Base-by-base conservation (phyloP, 2,888 invertebrate species). In the Cheilosia vulpina region DNA sequence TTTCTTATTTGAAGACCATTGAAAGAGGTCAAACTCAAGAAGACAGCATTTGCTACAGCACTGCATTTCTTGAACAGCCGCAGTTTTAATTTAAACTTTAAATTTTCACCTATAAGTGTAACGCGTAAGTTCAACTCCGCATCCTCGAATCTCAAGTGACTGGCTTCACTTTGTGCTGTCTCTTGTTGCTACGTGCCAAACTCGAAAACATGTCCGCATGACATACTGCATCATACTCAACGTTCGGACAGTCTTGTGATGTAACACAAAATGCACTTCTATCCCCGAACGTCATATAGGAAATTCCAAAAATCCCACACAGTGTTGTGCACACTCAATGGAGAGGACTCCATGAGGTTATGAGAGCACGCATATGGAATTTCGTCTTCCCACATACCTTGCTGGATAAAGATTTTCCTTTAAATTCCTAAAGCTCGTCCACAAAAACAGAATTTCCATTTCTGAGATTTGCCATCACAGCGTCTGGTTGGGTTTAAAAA, bases 141-240 rank as follows among this genome's bases (percentile, higher is more conserved):
- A 19, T 17, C 17, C 7, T 43, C 17, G 3, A 19, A 50, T 21
- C 19, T 47, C 19, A 19, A 47, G 34, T 52, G 21, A 13, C 7
- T 15, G 21, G 0, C 52, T 24, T 17, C 13, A 31, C 50, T 57
- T 3, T n/a, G 43, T 60, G 2, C 7, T 57, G 65, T 66, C 47
- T 50, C 21, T 63, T 15, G 4, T 58, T 66, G 6, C 19, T 76
- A 77, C 77, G 77, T 77, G 77, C 69, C 55, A 19, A 53, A 57
- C 47, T 57, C 9, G 9, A 21, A 27, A 24, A 55, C 9, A 31
- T 57, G 21, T 63, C 19, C 19, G 27, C 41, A 19, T 62, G 27
- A 21, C 19, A 34, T 15, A 53, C 15, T 13, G n/a, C 27, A 31
- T n/a, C 15, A 7, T 21, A 55, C 43, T 27, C 53, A 24, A 27